These are phyloP conservation scores for Hypsibius dujardini DNA, from an alignment of 1,140 invertebrate species.

Conservation along the genomic window DNA sequence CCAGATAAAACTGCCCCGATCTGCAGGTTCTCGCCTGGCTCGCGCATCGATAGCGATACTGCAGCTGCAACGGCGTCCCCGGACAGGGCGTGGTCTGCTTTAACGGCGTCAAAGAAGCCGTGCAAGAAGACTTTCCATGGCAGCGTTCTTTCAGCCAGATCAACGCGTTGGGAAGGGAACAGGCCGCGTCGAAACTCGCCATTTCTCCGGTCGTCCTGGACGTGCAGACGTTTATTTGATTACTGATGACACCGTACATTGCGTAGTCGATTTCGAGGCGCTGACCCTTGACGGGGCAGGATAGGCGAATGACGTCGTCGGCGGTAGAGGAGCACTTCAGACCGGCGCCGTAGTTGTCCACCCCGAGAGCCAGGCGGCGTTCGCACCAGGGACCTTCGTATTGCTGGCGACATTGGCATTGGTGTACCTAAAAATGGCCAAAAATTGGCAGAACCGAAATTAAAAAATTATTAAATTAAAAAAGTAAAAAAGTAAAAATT, in stretches of 20 bases:
- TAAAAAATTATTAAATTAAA: too few species aligned
- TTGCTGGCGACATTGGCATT: not conserved
- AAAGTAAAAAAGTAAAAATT: too few species aligned
- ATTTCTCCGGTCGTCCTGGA: not conserved
- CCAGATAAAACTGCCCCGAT: not conserved
- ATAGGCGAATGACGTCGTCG: not conserved
- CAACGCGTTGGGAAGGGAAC: not conserved
- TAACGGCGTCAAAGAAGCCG: too few species aligned
- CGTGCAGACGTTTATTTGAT: not conserved
- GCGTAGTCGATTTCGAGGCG: conserved; percentile 7
- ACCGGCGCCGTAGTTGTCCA: conserved; percentile 5
- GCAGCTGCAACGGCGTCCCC: not conserved
- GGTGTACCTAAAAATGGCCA: not conserved
- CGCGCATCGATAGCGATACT: conserved; percentile 13
- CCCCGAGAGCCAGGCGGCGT: not conserved
- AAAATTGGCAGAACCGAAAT: too few species aligned
- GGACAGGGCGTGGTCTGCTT: not conserved
- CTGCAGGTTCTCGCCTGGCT: not conserved
- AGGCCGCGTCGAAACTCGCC: not conserved
- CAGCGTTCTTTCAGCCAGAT: not conserved
- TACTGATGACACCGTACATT: conserved; percentile 1
- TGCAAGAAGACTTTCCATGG: not conserved
- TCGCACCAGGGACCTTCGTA: not conserved
- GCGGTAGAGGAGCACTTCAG: not conserved
- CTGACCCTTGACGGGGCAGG: not conserved